A percentile compares a stretch with the other conserved stretches of the same genome.
Evolutionary conservation across 2,888 invertebrate species (phyloP).

Genomic region (Nebria salina): DNA sequence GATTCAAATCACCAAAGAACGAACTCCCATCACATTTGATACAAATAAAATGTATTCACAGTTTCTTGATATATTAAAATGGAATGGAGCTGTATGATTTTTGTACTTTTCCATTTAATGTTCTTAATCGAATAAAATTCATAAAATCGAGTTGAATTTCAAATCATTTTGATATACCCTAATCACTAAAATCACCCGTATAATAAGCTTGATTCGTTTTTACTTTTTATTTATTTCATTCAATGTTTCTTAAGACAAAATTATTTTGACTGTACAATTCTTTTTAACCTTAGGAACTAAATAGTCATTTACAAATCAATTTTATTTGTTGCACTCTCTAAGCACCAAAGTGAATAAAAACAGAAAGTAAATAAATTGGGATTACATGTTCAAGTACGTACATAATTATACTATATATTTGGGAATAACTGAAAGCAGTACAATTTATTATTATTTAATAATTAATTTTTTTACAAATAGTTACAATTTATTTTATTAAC

Average conservation of each 20-base stretch:
- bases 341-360: background rate
- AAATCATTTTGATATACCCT: background rate
- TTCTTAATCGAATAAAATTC: background rate
- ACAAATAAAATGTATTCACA: background rate
- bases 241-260: background rate
- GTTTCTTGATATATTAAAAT: background rate
- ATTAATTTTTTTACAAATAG: background rate
- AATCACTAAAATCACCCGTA: background rate
- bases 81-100: background rate
- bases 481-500: background rate
- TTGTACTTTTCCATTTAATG: background rate
- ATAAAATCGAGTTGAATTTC: background rate
- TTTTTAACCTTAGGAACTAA: background rate
- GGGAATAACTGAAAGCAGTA: background rate
- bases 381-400: background rate
- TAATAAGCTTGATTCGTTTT: background rate
- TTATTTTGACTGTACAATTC: background rate
- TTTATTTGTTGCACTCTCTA: background rate
- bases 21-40: conserved; percentile 1
- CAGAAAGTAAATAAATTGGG: background rate
- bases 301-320: background rate
- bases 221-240: background rate
- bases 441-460: background rate
- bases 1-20: conserved; percentile 1
- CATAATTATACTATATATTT: background rate